These are phyloP conservation scores for Anarsia innoxiella DNA, from an alignment of 2,888 invertebrate species.

Conservation along the genomic window DNA sequence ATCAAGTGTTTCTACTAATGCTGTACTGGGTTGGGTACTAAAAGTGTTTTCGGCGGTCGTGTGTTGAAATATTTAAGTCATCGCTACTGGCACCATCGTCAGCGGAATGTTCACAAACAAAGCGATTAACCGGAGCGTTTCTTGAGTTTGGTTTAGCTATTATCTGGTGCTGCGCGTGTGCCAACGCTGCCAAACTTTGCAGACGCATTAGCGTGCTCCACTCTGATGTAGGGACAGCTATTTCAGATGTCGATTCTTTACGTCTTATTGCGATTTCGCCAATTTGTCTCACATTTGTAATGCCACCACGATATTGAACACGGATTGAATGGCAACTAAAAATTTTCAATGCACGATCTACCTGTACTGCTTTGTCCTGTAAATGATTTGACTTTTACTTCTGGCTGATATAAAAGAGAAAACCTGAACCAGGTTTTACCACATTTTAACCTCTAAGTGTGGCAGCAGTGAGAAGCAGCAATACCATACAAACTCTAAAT, in stretches of 20 bases:
- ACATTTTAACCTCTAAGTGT: too few species aligned
- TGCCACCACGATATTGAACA: too few species aligned
- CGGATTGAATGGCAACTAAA: too few species aligned
- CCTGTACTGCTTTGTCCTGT: too few species aligned
- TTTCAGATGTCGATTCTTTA: constrained; percentile 34
- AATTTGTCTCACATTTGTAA: constrained; percentile 11
- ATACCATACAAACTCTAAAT: constrained; percentile 29
- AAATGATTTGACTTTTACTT: too few species aligned
- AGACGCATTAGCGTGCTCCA: constrained; percentile 36
- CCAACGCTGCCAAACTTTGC: constrained; percentile 40
- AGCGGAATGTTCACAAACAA: constrained; percentile 41
- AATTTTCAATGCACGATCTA: too few species aligned
- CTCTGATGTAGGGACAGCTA: constrained; percentile 39
- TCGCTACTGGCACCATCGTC: constrained; percentile 15
- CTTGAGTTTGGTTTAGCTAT: constrained; percentile 35
- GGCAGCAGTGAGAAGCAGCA: constrained; percentile 26
- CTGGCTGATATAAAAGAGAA: too few species aligned
- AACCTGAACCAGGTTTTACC: too few species aligned
- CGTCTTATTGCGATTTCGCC: constrained; percentile 18
- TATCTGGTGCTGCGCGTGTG: constrained; percentile 11
- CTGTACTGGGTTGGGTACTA: too few species aligned
- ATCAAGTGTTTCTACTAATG: too few species aligned
- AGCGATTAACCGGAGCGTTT: constrained; percentile 42
- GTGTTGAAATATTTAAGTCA: constrained; percentile 31
- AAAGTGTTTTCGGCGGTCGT: constrained; percentile 6